A percentile compares a stretch with the other conserved stretches of the same genome.
Evolutionary conservation across 2,888 invertebrate genomes (phyloP).

Genomic region (Andrena marginata): DNA sequence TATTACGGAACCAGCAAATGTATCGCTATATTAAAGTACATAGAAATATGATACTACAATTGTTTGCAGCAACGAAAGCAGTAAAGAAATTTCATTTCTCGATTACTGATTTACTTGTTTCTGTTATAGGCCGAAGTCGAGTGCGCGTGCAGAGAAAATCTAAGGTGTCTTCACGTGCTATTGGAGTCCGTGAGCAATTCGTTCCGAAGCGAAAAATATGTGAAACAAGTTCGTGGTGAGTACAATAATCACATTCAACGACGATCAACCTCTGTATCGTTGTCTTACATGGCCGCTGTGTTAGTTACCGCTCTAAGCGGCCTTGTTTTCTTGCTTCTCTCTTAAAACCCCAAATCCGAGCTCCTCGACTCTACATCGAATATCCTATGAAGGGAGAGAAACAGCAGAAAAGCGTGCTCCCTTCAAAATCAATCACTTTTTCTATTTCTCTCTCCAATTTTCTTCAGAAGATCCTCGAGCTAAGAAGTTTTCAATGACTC

Average conservation of each 20-base stretch:
- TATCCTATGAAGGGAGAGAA: background rate
- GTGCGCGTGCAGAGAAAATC: constrained; percentile 94
- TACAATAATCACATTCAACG: constrained; percentile 72
- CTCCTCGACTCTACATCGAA: background rate
- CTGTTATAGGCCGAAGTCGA: constrained; percentile 92
- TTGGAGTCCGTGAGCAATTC: constrained; percentile 86
- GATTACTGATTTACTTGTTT: constrained; percentile 36
- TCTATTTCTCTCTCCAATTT: background rate
- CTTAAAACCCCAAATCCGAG: constrained; percentile 49
- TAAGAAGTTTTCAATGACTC: background rate
- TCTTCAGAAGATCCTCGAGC: background rate
- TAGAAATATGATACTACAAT: no score
- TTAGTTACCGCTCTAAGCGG: constrained; percentile 76
- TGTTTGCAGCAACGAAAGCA: no score
- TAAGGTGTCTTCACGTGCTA: constrained; percentile 91
- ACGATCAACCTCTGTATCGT: constrained; percentile 65
- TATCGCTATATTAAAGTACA: no score
- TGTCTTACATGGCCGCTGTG: constrained; percentile 72
- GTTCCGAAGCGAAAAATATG: constrained; percentile 80
- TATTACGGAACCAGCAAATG: no score
- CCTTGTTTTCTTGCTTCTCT: constrained; percentile 71
- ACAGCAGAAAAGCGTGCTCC: background rate
- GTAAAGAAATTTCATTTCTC: no score
- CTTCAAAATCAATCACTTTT: background rate
- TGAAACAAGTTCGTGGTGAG: constrained; percentile 84